These are phyloP conservation scores for Mystacides longicornis DNA, from an alignment of 2,888 invertebrate genomes.

Conservation along the genomic window DNA sequence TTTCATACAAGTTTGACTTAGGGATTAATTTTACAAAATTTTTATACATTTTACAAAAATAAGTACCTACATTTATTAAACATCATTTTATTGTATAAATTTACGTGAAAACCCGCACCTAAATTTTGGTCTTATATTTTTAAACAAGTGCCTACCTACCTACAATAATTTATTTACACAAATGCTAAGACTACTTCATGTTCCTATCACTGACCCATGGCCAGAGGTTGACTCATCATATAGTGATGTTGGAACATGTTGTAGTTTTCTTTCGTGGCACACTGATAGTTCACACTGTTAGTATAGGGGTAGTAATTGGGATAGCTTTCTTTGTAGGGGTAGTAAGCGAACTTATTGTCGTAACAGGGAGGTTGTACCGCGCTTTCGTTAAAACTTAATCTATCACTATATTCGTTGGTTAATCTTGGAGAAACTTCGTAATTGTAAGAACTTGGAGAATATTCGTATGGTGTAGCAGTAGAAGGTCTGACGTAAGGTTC, in stretches of 20 bases:
- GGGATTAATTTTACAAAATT: too few relatives aligned
- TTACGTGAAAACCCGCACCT: too few relatives aligned
- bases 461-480: conserved; percentile 5
- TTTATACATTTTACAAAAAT: too few relatives aligned
- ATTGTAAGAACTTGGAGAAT: conserved; percentile 22
- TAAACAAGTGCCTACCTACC: too few relatives aligned
- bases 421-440: conserved; percentile 6
- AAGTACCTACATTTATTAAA: too few relatives aligned
- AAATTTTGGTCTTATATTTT: too few relatives aligned
- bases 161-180: too few relatives aligned
- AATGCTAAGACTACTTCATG: too few relatives aligned
- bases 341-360: conserved; percentile 24
- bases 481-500: background rate
- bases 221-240: conserved; percentile 43
- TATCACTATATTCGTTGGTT: conserved; percentile 12
- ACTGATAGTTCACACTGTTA: conserved; percentile 41
- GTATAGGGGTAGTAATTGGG: conserved; percentile 35
- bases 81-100: too few relatives aligned
- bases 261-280: conserved; percentile 45
- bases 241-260: conserved; percentile 44
- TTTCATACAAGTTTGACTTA: too few relatives aligned
- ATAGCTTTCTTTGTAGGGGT: conserved; percentile 21
- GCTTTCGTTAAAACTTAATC: conserved; percentile 18
- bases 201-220: conserved; percentile 39
- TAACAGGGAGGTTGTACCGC: conserved; percentile 21